Conservation (phyloP, 2,888 invertebrate species). For the Mantis religiosa region DNA sequence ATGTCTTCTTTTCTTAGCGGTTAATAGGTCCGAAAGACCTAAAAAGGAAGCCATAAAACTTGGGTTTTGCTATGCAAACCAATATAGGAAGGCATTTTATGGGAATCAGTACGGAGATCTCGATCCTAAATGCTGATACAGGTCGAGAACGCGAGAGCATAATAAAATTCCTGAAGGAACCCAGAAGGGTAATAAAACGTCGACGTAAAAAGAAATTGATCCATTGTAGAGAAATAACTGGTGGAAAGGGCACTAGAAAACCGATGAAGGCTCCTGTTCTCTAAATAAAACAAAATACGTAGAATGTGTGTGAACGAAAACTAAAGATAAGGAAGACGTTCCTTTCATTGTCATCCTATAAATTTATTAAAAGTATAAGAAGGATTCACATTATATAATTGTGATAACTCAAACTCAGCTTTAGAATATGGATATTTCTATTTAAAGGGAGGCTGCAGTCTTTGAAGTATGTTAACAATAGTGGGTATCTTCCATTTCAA, state of each 20-base stretch:
- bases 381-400: too few relatives aligned
- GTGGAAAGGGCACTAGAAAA: not conserved
- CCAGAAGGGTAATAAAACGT: not conserved
- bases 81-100: not conserved
- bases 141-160: not conserved
- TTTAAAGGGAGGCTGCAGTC: too few relatives aligned
- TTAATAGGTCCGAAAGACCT: not conserved
- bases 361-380: too few relatives aligned
- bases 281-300: not conserved
- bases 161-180: not conserved
- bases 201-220: not conserved
- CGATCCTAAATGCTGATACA: not conserved
- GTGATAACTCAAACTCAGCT: too few relatives aligned
- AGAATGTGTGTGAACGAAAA: not conserved
- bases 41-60: not conserved
- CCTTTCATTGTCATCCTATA: too few relatives aligned
- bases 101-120: not conserved
- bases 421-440: too few relatives aligned
- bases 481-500: too few relatives aligned
- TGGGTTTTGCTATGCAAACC: not conserved
- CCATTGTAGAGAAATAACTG: not conserved
- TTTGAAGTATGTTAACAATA: too few relatives aligned
- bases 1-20: too few relatives aligned
- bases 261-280: not conserved
- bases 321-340: not conserved